Evolutionary conservation across 2,888 invertebrate genomes (phyloP).

Genomic region (Caenorhabditis wallacei): DNA sequence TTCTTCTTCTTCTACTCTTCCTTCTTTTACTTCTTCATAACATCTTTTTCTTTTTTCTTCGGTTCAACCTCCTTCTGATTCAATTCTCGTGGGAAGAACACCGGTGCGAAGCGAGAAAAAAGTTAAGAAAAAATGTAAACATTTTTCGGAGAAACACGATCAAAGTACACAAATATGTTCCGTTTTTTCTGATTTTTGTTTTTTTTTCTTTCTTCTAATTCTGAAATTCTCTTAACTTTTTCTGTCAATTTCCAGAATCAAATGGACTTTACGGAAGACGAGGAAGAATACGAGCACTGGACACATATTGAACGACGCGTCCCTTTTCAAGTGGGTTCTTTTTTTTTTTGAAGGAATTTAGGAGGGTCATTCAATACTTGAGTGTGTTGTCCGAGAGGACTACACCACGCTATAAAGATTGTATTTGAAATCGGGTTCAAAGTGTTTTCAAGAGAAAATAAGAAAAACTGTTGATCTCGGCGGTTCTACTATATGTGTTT

Average conservation of each 20-base stretch:
- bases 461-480: too few relatives aligned
- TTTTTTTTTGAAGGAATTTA: not conserved
- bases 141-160: not conserved
- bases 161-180: not conserved
- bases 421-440: too few relatives aligned
- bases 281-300: slow-evolving; percentile 46
- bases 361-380: not conserved
- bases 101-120: too few relatives aligned
- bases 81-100: slow-evolving; percentile 9
- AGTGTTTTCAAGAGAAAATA: too few relatives aligned
- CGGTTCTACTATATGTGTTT: too few relatives aligned
- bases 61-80: not conserved
- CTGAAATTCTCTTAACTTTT: too few relatives aligned
- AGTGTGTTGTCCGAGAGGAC: too few relatives aligned
- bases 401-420: too few relatives aligned
- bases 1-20: not conserved
- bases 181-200: not conserved
- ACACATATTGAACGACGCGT: slow-evolving; percentile 53
- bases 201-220: too few relatives aligned
- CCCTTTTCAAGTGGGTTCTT: slow-evolving; percentile 51
- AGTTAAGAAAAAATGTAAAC: slow-evolving; percentile 23
- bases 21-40: slow-evolving; percentile 7
- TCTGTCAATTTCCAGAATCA: slow-evolving; percentile 6
- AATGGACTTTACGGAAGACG: slow-evolving; percentile 51
- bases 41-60: slow-evolving; percentile 19